Evolutionary conservation across 2,113 vertebrate species (phyloP), one percentile per base, ranked within the genome.

Genomic region (Tretioscincus oriximinensis): DNA sequence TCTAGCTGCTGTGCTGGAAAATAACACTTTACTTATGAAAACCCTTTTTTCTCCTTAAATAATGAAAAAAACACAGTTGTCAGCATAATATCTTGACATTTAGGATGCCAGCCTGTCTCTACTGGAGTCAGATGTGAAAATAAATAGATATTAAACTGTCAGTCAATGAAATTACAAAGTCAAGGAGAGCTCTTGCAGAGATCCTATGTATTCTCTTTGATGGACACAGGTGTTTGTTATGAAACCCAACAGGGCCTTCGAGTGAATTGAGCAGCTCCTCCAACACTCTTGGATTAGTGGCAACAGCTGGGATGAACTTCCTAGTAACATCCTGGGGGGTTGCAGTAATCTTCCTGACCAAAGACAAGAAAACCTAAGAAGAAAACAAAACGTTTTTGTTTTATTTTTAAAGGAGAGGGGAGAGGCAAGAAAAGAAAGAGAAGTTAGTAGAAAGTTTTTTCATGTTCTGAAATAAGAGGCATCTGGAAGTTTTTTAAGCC

Each of bases 61-160:
- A 90, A 93, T 93, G 88, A 81, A 91, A 93, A 90, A 74, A 28
- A n/a, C 66, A 92, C 86, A 94, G 92, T 95, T 96, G 93, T 96
- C 95, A 95, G 93, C 93, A 93, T 94, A 95, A 92, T 94, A 91
- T 94, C 91, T 92, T 93, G 95, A 95, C 94, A 94, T 95, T 94
- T 92, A 92, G 93, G 93, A 94, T 93, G 91, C 92, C 93, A 95
- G 91, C 91, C 93, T 95, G 93, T 95, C 93, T 95, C 91, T 92
- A 93, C 92, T 92, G 84, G 93, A 95, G 94, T 94, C 94, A 95
- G 95, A 96, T 95, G 95, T 94, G 95, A 96, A 96, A 96, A 96
- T 95, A 96, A 95, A 96, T 94, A 96, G 96, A 96, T 96, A 96
- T 96, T 96, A 97, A 95, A 93, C 95, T 97, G 96, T 96, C 97